phyloP scores from a whole-genome alignment of 2,888 invertebrate species.

The Gortyna flavago region DNA sequence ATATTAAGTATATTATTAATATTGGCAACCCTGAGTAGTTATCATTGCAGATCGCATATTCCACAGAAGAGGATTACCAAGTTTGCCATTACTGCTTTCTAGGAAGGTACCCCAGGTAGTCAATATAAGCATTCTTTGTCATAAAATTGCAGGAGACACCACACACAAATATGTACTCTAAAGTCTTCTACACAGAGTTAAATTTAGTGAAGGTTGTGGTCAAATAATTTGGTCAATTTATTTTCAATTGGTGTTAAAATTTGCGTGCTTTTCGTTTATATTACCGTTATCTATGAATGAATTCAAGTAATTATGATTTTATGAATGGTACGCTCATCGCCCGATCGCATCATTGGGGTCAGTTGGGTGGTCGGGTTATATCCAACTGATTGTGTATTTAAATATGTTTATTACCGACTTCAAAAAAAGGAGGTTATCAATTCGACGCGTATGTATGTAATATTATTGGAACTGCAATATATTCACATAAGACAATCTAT shows the following conservation, averaged over 20 bases:
- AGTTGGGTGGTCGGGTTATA: constrained; percentile 45
- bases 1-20: constrained; percentile 33
- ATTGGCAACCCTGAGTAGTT: constrained; percentile 81
- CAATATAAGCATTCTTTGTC: constrained; percentile 80
- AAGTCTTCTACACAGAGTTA: constrained; percentile 12
- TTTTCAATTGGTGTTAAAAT: constrained; percentile 75
- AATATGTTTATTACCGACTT: no score
- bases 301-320: constrained; percentile 71
- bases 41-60: constrained; percentile 86
- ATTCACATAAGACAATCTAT: no score
- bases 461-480: no score
- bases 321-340: constrained; percentile 71
- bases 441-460: no score
- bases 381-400: constrained; percentile 23
- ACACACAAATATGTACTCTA: constrained; percentile 63
- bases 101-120: constrained; percentile 87
- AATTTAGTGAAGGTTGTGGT: constrained; percentile 35
- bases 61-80: constrained; percentile 86
- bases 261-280: constrained; percentile 73
- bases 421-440: no score
- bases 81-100: constrained; percentile 87
- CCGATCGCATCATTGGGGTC: constrained; percentile 51
- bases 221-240: constrained; percentile 68
- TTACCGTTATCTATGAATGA: constrained; percentile 79
- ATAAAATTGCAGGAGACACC: constrained; percentile 56